Conservation (phyloP, 2,888 invertebrate genomes). For the Oegoconia quadripuncta region DNA sequence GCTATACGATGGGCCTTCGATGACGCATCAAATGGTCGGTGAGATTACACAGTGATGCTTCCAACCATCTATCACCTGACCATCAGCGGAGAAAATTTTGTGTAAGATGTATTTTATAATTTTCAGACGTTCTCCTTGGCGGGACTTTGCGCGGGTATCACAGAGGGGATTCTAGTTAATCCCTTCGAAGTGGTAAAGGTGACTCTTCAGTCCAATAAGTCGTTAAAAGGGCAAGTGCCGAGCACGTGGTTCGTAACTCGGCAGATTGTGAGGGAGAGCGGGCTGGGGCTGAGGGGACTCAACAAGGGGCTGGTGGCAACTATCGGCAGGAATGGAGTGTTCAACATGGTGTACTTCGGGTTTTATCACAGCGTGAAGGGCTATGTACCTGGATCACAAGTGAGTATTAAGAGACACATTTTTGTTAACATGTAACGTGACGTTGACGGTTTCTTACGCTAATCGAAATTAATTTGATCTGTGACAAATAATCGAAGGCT, state of each 20-base stretch:
- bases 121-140: constrained; percentile 92
- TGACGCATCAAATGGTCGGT: too few species aligned
- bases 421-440: too few species aligned
- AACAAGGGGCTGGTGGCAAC: constrained; percentile 95
- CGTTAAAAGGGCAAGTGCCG: constrained; percentile 81
- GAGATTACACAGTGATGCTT: too few species aligned
- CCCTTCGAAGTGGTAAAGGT: constrained; percentile 98
- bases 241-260: constrained; percentile 90
- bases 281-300: constrained; percentile 88
- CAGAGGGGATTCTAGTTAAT: constrained; percentile 95
- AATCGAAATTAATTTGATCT: too few species aligned
- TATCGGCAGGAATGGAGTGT: constrained; percentile 92
- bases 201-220: constrained; percentile 87
- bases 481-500: too few species aligned
- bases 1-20: too few species aligned
- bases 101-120: constrained; percentile 11
- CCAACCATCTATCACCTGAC: too few species aligned
- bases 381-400: constrained; percentile 82
- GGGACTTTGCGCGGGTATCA: constrained; percentile 92
- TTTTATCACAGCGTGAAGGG: constrained; percentile 96
- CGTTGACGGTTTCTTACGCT: too few species aligned
- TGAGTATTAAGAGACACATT: too few species aligned
- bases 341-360: constrained; percentile 97
- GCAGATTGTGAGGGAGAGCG: constrained; percentile 86
- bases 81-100: too few species aligned